A percentile compares a stretch with the other conserved stretches of the same genome.
Conservation (phyloP, 2,888 invertebrate species). For the Seira ritae region DNA sequence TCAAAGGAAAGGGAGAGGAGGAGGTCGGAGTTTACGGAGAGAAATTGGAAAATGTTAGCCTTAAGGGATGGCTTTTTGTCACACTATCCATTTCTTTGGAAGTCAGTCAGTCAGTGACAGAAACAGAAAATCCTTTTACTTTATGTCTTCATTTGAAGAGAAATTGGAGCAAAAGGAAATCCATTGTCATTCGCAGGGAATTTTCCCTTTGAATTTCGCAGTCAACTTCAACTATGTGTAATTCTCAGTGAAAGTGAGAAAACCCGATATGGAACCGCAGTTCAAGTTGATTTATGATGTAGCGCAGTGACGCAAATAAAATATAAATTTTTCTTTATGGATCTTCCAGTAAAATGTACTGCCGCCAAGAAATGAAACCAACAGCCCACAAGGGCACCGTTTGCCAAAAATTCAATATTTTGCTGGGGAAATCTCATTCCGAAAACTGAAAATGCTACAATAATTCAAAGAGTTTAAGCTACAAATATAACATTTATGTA, state of each 20-base stretch:
- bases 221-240: background rate
- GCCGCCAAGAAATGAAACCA: slow-evolving; percentile 35
- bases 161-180: slow-evolving; percentile 24
- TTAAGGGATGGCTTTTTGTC: slow-evolving; percentile 19
- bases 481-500: no score
- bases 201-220: background rate
- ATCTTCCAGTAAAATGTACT: slow-evolving; percentile 14
- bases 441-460: background rate
- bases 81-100: slow-evolving; percentile 33
- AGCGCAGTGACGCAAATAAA: slow-evolving; percentile 29
- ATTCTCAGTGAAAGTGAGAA: slow-evolving; percentile 24
- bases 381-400: slow-evolving; percentile 44
- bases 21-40: background rate
- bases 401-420: slow-evolving; percentile 51
- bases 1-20: background rate
- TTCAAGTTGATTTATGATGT: slow-evolving; percentile 53
- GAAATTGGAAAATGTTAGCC: slow-evolving; percentile 13
- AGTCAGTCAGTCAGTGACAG: slow-evolving; percentile 41
- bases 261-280: slow-evolving; percentile 52
- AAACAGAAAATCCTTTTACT: slow-evolving; percentile 27
- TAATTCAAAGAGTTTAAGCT: background rate
- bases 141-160: slow-evolving; percentile 5
- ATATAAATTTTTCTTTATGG: slow-evolving; percentile 11
- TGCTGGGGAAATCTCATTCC: slow-evolving; percentile 1
- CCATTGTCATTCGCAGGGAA: slow-evolving; percentile 34